Conservation (phyloP, 2,797 vertebrate genomes). For the Sandelia bainsii region DNA sequence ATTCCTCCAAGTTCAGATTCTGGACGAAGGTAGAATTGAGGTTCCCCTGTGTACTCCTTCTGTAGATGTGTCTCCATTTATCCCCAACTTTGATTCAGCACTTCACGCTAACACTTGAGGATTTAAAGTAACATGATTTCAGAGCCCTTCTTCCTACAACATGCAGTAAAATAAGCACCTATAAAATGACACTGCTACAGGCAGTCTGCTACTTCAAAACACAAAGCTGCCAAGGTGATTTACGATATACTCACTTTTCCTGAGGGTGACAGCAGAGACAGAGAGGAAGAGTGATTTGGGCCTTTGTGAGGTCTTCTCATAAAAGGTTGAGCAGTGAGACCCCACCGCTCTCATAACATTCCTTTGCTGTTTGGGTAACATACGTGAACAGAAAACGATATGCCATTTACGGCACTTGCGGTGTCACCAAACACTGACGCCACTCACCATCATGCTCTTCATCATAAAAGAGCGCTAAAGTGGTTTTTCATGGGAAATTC, state of each 20-base stretch:
- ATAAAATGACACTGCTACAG: conserved; percentile 77
- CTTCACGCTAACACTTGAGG: conserved; percentile 56
- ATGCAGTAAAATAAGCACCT: conserved; percentile 71
- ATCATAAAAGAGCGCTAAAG: conserved; percentile 23
- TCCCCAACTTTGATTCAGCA: conserved; percentile 51
- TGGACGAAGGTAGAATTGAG: conserved; percentile 74
- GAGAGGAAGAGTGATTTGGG: conserved; percentile 74
- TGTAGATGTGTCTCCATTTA: conserved; percentile 52
- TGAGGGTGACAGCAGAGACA: conserved; percentile 80
- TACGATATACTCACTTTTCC: conserved; percentile 79
- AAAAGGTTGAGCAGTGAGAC: conserved; percentile 82
- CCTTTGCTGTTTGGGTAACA: conserved; percentile 83
- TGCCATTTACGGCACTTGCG: conserved; percentile 65
- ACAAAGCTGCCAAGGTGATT: conserved; percentile 84
- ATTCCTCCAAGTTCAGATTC: conserved; percentile 75
- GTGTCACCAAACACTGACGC: conserved; percentile 73
- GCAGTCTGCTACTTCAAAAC: conserved; percentile 78
- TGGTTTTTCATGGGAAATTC: conserved; percentile 67
- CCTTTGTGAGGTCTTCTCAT: conserved; percentile 81
- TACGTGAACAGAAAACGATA: conserved; percentile 78
- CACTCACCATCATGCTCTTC: conserved; percentile 22
- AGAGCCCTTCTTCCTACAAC: conserved; percentile 51
- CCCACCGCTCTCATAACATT: conserved; percentile 82
- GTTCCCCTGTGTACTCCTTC: conserved; percentile 62
- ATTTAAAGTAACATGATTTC: conserved; percentile 63